Conservation (phyloP, 2,888 invertebrate species). For the Plebejus argus region DNA sequence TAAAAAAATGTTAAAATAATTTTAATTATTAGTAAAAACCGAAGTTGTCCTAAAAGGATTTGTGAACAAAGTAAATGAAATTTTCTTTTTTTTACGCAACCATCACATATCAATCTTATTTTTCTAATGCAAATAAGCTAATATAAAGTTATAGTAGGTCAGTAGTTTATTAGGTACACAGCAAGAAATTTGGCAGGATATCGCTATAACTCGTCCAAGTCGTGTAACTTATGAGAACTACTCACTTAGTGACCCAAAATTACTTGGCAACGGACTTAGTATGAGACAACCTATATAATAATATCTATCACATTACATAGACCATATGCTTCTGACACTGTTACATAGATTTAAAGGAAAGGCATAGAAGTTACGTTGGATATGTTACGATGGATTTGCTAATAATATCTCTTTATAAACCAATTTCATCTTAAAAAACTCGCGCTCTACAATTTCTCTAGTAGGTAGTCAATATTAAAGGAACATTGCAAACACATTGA, state of each 20-base stretch:
- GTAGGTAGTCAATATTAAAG: background rate
- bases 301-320: slow-evolving; percentile 3
- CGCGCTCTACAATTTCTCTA: background rate
- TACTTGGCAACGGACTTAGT: slow-evolving; percentile 60
- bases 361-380: background rate
- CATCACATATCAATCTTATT: background rate
- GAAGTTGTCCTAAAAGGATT: too few relatives aligned
- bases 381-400: background rate
- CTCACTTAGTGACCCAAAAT: slow-evolving; percentile 68
- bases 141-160: slow-evolving; percentile 49
- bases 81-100: background rate
- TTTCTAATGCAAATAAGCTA: slow-evolving; percentile 31
- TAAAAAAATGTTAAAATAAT: too few relatives aligned
- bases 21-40: too few relatives aligned
- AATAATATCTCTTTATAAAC: background rate
- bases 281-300: slow-evolving; percentile 36
- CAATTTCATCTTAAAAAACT: background rate
- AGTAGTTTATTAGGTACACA: slow-evolving; percentile 55
- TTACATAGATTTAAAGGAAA: background rate
- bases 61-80: too few relatives aligned
- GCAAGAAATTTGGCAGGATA: slow-evolving; percentile 68
- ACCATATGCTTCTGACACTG: background rate
- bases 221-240: slow-evolving; percentile 62
- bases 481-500: too few relatives aligned
- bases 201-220: slow-evolving; percentile 63